Percentiles rank a stretch among this genome's conserved stretches.
phyloP scores from a whole-genome alignment of 53 echinoderm and acorn worm species.

The Zoroaster sp. region DNA sequence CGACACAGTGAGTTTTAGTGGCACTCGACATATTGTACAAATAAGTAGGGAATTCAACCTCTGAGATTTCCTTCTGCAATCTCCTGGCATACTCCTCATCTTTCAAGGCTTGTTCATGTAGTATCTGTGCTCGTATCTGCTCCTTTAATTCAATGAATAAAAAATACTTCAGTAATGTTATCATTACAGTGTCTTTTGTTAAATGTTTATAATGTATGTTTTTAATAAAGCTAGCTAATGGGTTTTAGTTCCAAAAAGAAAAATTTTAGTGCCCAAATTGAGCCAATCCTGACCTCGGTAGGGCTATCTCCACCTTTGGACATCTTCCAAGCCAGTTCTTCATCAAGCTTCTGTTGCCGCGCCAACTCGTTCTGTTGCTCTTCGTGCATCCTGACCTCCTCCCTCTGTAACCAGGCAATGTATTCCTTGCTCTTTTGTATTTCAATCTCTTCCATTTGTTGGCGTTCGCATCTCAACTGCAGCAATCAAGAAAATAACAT shows the following conservation, averaged over 20 bases:
- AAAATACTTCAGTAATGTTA: too few relatives aligned
- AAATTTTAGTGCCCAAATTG: neutral
- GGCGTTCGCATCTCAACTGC: slow-evolving; percentile 55
- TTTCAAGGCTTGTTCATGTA: slow-evolving; percentile 59
- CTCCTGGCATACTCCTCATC: slow-evolving; percentile 85
- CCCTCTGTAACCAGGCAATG: slow-evolving; percentile 82
- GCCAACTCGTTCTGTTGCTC: slow-evolving; percentile 60
- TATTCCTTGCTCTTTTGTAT: slow-evolving; percentile 76
- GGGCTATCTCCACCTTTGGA: slow-evolving; percentile 47
- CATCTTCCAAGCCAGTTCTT: slow-evolving; percentile 79
- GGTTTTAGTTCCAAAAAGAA: too few relatives aligned
- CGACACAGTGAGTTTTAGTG: too few relatives aligned
- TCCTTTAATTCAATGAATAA: neutral
- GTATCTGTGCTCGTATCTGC: neutral
- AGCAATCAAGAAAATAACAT: too few relatives aligned
- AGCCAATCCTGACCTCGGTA: neutral
- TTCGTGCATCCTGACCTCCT: slow-evolving; percentile 79
- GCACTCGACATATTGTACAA: too few relatives aligned
- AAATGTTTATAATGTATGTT: too few relatives aligned
- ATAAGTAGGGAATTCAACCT: too few relatives aligned
- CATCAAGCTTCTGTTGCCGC: slow-evolving; percentile 69
- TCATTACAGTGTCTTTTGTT: too few relatives aligned
- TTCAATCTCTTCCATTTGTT: slow-evolving; percentile 70
- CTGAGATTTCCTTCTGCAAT: slow-evolving; percentile 60
- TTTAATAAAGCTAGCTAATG: too few relatives aligned